Evolutionary conservation across 2,888 invertebrate species (phyloP), one percentile per base, ranked within the genome.

Genomic region (Napeogenes inachia): DNA sequence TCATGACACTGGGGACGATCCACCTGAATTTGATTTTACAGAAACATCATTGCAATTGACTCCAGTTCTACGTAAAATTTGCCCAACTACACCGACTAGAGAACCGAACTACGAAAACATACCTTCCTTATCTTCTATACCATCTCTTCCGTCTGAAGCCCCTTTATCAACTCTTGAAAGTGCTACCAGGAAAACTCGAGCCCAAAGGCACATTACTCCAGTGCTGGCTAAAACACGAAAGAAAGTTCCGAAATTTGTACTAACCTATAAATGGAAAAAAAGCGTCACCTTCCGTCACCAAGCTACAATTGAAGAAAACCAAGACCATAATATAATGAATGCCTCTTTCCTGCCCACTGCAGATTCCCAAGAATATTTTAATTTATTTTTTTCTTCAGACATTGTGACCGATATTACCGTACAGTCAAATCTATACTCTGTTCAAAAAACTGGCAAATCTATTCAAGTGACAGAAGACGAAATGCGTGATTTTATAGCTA

Each of bases 401-500:
- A 58, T 70, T 54, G 50, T 66, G 38, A 59, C 64, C 47, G 66
- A 65, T 57, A 68, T 70, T 54, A 56, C 54, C 13, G 64, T 54
- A 54, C 65, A 67, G 46, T 55, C 71, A 54, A 71, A 73, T 61
- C 38, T 66, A 32, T 72, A 71, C 50, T 65, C 65, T 8, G 58
- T 66, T 32, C 64, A 72, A 64, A 55, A 56, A 59, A 67, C 64
- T 32, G 71, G 72, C 13, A 64, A 54, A 60, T 65, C 66, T 46
- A 69, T 70, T 12, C 55, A 70, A 35, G 32, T 68, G 8, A 61
- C 63, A 45, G 58, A 62, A 47, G 68, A 73, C n/a, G 73, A 76
- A 53, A 56, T 75, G 13, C 54, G 62, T 13, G 70, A 72, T 65
- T 76, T 76, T 70, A 38, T 76, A 30, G 70, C 71, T 10, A 76